Conservation (phyloP, 64 coral and sea anemone species). For the Acropora yongei region DNA sequence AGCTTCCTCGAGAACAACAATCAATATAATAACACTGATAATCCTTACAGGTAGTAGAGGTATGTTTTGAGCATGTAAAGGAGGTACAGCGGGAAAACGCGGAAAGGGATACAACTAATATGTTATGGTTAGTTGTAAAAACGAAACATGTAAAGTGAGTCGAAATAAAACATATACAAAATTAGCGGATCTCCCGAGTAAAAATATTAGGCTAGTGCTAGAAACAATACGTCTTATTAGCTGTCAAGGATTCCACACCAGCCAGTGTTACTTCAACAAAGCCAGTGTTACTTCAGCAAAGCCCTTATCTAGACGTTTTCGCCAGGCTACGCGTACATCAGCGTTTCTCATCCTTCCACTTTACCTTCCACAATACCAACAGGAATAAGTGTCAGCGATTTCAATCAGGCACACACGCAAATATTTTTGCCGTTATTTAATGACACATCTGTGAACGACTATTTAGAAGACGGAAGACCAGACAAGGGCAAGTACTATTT, state of each 20-base stretch:
- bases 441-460: background rate
- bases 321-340: constrained; percentile 47
- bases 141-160: too few relatives aligned
- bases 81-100: too few relatives aligned
- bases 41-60: too few relatives aligned
- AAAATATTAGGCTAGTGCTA: constrained; percentile 23
- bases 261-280: constrained; percentile 30
- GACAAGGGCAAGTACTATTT: background rate
- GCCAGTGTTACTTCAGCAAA: background rate
- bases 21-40: too few relatives aligned
- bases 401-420: background rate
- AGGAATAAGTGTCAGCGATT: background rate
- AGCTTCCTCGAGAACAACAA: too few relatives aligned
- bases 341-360: background rate
- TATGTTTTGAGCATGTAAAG: too few relatives aligned
- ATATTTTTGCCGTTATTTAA: constrained; percentile 44
- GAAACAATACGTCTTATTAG: constrained; percentile 25
- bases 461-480: background rate
- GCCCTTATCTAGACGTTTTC: constrained; percentile 12
- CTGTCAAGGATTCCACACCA: constrained; percentile 66
- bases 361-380: background rate
- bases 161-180: too few relatives aligned
- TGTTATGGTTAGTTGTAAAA: too few relatives aligned
- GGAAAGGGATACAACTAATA: too few relatives aligned
- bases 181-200: too few relatives aligned